A percentile compares a stretch with the other conserved stretches of the same genome.
These are phyloP conservation scores for Limnodromus scolopaceus DNA, from an alignment of 2,797 vertebrate genomes.

Conservation along the genomic window DNA sequence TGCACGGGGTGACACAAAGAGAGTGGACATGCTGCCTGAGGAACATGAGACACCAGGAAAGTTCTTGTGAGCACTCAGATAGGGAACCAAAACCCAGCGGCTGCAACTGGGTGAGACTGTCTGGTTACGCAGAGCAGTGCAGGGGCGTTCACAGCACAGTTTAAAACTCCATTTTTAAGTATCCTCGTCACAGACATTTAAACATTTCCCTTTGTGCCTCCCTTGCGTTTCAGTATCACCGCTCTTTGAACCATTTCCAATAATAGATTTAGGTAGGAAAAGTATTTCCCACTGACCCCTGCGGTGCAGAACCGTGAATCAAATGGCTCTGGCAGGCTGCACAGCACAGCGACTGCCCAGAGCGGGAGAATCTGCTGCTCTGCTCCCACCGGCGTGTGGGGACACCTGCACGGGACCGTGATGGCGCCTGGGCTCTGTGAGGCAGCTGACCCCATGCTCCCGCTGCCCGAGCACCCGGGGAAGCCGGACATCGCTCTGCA, in stretches of 20 bases:
- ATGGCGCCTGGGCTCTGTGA: rapidly evolving
- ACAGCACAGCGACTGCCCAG: not conserved
- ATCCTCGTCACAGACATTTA: not conserved
- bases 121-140: rapidly evolving
- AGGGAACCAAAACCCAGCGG: not conserved
- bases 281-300: not conserved
- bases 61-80: not conserved
- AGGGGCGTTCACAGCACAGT: not conserved
- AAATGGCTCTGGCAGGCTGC: not conserved
- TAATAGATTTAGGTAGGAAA: not conserved
- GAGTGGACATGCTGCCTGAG: not conserved
- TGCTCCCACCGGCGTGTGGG: not conserved
- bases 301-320: not conserved
- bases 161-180: not conserved
- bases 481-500: not conserved
- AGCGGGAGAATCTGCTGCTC: not conserved
- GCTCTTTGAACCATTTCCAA: not conserved
- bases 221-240: not conserved
- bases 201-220: not conserved
- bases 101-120: not conserved
- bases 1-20: not conserved
- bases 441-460: not conserved
- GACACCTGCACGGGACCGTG: not conserved
- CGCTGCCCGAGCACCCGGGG: rapidly evolving
- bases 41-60: not conserved